Conservation (phyloP, 1,140 invertebrate genomes). For the Hyposmocoma kahamanoa region DNA sequence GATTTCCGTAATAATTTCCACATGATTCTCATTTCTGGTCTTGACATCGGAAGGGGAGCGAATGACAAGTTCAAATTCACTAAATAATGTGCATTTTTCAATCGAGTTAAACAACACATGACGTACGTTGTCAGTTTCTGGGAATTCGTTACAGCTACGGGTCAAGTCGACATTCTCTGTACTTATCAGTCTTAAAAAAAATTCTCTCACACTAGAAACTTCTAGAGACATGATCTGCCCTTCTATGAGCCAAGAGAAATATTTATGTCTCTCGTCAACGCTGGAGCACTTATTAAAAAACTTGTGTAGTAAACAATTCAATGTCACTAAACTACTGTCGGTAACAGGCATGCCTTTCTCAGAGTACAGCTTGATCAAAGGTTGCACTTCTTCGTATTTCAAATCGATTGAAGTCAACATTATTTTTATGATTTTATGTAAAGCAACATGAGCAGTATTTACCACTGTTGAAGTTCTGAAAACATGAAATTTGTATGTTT, state of each 20-base stretch:
- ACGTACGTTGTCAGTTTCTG: slow-evolving; percentile 24
- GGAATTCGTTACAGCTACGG: slow-evolving; percentile 1
- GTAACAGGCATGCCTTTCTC: slow-evolving; percentile 54
- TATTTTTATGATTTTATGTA: slow-evolving; percentile 39
- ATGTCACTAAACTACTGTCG: slow-evolving; percentile 34
- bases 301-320: slow-evolving; percentile 34
- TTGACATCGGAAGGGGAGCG: neutral
- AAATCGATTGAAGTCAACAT: slow-evolving; percentile 33
- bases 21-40: slow-evolving; percentile 9
- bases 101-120: slow-evolving; percentile 35
- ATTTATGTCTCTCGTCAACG: slow-evolving; percentile 29
- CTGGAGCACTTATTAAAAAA: slow-evolving; percentile 46
- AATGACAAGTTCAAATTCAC: slow-evolving; percentile 42
- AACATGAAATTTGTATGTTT: too few relatives aligned
- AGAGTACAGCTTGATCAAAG: slow-evolving; percentile 41
- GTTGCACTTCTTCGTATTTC: slow-evolving; percentile 34
- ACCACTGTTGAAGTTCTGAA: slow-evolving; percentile 45
- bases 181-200: slow-evolving; percentile 38
- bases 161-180: slow-evolving; percentile 34
- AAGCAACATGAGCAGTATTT: slow-evolving; percentile 29
- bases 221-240: slow-evolving; percentile 24
- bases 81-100: slow-evolving; percentile 47
- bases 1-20: slow-evolving; percentile 28
- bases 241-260: slow-evolving; percentile 40
- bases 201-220: slow-evolving; percentile 16